Base-by-base conservation (phyloP, 37 sponge, comb jelly and placozoan species). In the Ianthella basta region DNA sequence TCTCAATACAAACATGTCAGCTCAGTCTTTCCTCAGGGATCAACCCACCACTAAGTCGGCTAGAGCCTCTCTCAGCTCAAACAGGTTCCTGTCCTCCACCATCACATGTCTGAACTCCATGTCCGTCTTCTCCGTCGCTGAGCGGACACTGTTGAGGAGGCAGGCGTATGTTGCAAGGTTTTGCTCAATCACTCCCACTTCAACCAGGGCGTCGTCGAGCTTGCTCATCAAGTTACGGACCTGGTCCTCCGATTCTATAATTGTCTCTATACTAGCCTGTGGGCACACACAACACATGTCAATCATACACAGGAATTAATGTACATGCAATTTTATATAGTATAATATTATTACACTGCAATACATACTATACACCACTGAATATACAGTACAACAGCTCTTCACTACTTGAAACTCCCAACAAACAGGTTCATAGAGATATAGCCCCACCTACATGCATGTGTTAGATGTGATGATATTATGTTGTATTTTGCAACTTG, bases 211-310 rank as follows among this genome's bases (percentile, higher is more conserved):
- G 0, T 89, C 61, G 34, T 97, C 91, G 16, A 97, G 33, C 60
- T 72, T 16, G 15, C 73, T 60, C 87, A 97, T 86, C 56, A 97
- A 86, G 38, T 74, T 21, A 8, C 55, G 80, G 0, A 96, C 91
- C 80, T 92, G 91, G 24, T 44, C 83, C 72, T 95, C 97, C 12
- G 97, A 95, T 19, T 82, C 90, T 89, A 97, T 91, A 21, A 97
- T 90, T 3, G 91, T 56, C 30, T 92, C 86, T 36, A 95, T 92
- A 66, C 88, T 95, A 53, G 85, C 91, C 84, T 88, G 50, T 8
- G 8, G 3, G 6, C 50, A 44, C 8, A 10, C 50, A 3, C 3
- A 44, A 3, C 50, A 44, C 6, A 10, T 3, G 8, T 10, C 8
- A 44, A 44, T 8, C 3, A 3, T 44, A 44, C 50, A 44, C 50